Evolutionary conservation across 2,888 invertebrate species (phyloP).

Genomic region (Melipona bicolor): DNA sequence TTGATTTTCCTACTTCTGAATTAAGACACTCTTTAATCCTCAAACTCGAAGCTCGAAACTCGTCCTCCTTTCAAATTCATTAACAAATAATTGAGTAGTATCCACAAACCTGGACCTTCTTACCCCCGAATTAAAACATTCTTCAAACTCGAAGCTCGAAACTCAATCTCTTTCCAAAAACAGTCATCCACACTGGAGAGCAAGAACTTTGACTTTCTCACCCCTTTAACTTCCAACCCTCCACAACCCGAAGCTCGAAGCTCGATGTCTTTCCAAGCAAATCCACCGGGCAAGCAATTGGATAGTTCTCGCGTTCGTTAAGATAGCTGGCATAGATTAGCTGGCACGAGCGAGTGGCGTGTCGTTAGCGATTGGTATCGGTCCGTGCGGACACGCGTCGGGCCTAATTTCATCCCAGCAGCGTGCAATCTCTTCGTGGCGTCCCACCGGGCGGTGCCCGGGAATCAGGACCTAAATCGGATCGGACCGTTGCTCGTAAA

Average conservation of each 20-base stretch:
- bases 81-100: too few species aligned
- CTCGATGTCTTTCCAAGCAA: slow-evolving; percentile 53
- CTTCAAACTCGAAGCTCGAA: too few species aligned
- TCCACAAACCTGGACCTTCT: background rate
- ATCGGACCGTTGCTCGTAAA: slow-evolving; percentile 71
- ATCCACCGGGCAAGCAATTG: slow-evolving; percentile 43
- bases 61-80: too few species aligned
- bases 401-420: slow-evolving; percentile 70
- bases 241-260: background rate
- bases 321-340: slow-evolving; percentile 63
- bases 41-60: too few species aligned
- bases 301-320: slow-evolving; percentile 41
- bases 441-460: slow-evolving; percentile 54
- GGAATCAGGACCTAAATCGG: slow-evolving; percentile 75
- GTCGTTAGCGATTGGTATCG: slow-evolving; percentile 73
- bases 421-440: slow-evolving; percentile 62
- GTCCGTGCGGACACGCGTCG: slow-evolving; percentile 41
- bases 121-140: too few species aligned
- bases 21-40: too few species aligned
- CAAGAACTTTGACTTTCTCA: too few species aligned
- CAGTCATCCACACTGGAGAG: too few species aligned
- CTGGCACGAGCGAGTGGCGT: slow-evolving; percentile 72
- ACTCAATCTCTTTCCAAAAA: too few species aligned
- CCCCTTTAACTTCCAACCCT: background rate
- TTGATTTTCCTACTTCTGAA: background rate